A percentile compares a stretch with the other conserved stretches of the same genome.
These are phyloP conservation scores for Perca fluviatilis DNA, from an alignment of 2,113 vertebrate species.

Conservation along the genomic window DNA sequence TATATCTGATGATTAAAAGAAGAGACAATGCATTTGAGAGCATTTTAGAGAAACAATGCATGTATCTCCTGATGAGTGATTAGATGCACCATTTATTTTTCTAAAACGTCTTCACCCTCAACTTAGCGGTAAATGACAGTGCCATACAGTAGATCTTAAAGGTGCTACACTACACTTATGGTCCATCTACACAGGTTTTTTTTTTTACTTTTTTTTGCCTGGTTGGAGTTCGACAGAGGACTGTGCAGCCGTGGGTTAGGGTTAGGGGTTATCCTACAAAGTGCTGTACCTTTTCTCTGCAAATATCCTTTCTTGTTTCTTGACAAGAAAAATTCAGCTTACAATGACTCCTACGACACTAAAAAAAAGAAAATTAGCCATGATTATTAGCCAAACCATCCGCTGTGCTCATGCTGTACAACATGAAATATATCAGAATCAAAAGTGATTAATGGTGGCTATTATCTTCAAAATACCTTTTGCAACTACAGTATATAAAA, in stretches of 20 bases:
- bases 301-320: not conserved
- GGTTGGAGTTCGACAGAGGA: too few relatives aligned
- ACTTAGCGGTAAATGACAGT: not conserved
- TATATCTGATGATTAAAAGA: conserved; percentile 16
- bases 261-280: not conserved
- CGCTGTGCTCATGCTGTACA: conserved; percentile 1
- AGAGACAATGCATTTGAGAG: conserved; percentile 9
- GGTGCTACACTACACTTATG: too few relatives aligned
- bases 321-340: not conserved
- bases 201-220: too few relatives aligned
- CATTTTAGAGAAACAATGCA: conserved; percentile 6
- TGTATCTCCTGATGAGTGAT: conserved; percentile 10
- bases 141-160: not conserved
- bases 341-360: not conserved
- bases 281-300: not conserved
- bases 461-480: not conserved
- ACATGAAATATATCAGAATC: not conserved
- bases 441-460: not conserved
- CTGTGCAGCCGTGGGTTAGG: not conserved
- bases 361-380: not conserved
- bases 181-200: too few relatives aligned
- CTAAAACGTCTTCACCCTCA: not conserved
- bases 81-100: not conserved
- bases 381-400: not conserved
- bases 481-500: not conserved